A percentile compares a stretch with the other conserved stretches of the same genome.
These are phyloP conservation scores for Sarcophaga bullata DNA, from an alignment of 1,140 invertebrate genomes.

Conservation along the genomic window DNA sequence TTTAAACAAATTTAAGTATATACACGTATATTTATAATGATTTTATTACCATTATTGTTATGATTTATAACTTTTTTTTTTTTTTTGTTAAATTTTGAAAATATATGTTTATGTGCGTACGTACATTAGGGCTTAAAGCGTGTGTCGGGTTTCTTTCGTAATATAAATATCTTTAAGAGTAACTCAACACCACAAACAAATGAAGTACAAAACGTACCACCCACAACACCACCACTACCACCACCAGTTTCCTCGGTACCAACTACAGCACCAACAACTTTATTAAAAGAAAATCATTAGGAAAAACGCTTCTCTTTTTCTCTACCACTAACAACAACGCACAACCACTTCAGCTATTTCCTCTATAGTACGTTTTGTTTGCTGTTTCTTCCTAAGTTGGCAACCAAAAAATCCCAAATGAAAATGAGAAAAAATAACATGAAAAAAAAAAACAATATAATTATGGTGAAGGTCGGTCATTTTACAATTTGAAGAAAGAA, in stretches of 20 bases:
- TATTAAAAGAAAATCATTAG: constrained; percentile 22
- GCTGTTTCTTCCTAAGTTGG: not conserved
- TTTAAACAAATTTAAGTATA: not conserved
- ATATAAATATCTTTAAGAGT: constrained; percentile 44
- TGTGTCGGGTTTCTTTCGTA: constrained; percentile 46
- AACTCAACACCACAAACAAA: not conserved
- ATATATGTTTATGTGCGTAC: constrained; percentile 28
- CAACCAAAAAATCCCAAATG: not conserved
- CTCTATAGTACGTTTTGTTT: too few relatives aligned
- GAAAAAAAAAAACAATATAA: constrained; percentile 1
- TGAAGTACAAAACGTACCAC: not conserved
- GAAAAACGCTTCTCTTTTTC: not conserved
- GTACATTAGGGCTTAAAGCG: constrained; percentile 44
- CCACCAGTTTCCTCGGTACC: not conserved
- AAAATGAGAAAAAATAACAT: not conserved
- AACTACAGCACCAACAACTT: constrained; percentile 5
- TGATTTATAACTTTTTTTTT: not conserved
- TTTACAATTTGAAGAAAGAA: not conserved
- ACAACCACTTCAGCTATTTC: too few relatives aligned
- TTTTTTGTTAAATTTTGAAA: not conserved
- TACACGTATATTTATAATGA: not conserved
- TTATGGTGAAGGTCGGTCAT: constrained; percentile 20
- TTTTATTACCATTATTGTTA: not conserved
- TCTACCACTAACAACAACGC: not conserved
- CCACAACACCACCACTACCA: not conserved